Conservation (phyloP, 1,140 invertebrate species). For the Cherax destructor region DNA sequence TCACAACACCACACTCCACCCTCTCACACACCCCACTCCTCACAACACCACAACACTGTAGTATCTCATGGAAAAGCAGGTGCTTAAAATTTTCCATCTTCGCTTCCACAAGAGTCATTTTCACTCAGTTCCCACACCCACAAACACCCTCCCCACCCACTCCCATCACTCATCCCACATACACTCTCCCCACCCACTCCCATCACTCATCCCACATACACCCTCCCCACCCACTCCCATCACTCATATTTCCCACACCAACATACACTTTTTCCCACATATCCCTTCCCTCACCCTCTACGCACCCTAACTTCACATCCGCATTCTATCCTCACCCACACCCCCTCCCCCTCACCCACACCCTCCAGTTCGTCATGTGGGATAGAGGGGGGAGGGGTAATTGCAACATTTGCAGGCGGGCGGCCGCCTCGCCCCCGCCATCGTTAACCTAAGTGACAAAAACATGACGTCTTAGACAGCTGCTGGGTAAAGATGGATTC, state of each 20-base stretch:
- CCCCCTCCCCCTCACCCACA: neutral
- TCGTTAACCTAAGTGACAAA: slow-evolving; percentile 28
- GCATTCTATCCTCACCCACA: neutral
- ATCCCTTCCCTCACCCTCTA: neutral
- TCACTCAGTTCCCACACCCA: no score
- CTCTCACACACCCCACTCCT: no score
- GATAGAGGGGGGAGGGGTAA: neutral
- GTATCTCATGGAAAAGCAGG: no score
- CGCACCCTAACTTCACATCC: neutral
- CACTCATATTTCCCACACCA: neutral
- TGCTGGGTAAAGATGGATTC: neutral
- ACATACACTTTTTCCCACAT: neutral
- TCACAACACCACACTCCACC: no score
- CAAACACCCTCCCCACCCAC: no score
- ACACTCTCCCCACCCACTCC: no score
- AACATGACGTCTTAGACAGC: neutral
- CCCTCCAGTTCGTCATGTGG: neutral
- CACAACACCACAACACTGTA: no score
- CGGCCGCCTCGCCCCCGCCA: neutral
- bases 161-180: no score
- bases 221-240: no score
- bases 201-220: no score
- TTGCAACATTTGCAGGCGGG: slow-evolving; percentile 26
- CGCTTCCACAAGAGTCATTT: no score
- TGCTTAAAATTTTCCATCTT: no score